These are phyloP conservation scores for Pipa parva DNA, from an alignment of 2,113 vertebrate species.

Conservation along the genomic window DNA sequence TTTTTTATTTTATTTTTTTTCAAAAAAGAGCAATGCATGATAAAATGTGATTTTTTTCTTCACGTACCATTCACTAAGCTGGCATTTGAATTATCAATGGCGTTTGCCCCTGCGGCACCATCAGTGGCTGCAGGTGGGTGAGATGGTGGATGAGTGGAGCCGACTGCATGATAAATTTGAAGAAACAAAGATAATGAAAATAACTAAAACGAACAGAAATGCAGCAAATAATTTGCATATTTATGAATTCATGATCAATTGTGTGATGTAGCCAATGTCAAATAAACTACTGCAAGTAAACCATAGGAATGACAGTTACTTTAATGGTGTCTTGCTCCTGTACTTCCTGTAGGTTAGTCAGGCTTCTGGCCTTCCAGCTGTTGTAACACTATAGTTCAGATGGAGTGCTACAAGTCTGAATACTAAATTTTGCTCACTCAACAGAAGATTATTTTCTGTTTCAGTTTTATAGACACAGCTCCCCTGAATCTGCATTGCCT, in stretches of 20 bases:
- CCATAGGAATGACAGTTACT: no score
- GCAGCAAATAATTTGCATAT: slow-evolving; percentile 45
- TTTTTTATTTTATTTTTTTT: neutral
- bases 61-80: slow-evolving; percentile 99
- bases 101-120: slow-evolving; percentile 87
- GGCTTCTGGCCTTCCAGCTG: no score
- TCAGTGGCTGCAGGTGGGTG: slow-evolving; percentile 92
- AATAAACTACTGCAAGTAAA: neutral
- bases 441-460: no score
- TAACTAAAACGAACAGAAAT: slow-evolving; percentile 43
- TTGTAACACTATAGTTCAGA: no score
- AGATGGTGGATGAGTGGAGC: slow-evolving; percentile 84
- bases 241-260: neutral
- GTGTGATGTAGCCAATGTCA: neutral
- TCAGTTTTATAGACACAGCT: no score
- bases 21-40: slow-evolving; percentile 13
- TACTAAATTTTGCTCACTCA: no score
- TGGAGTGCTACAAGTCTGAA: no score
- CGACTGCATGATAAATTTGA: slow-evolving; percentile 82
- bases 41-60: slow-evolving; percentile 43
- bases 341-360: no score
- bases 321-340: no score
- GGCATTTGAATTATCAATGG: slow-evolving; percentile 85
- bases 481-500: no score
- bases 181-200: slow-evolving; percentile 65